Evolutionary conservation across 2,888 invertebrate species (phyloP), one percentile per base, ranked within the genome.

Genomic region (Habroteleia sp.): DNA sequence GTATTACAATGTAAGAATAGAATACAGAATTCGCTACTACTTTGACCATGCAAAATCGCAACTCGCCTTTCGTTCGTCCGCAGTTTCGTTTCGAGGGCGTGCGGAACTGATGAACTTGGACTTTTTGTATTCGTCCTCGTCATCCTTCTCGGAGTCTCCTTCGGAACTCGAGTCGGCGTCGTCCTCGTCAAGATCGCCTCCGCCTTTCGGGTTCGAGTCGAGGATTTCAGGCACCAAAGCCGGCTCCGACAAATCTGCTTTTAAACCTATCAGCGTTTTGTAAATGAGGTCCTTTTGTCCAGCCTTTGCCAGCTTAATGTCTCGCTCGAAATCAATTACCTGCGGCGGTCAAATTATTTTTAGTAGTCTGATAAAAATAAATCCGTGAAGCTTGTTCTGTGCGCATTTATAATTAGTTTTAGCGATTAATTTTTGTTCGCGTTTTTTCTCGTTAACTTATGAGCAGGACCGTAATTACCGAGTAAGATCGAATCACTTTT

Each of bases 221-320:
- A 94, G 87, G 73, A 94, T 91, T 35, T 93, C 92, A 0, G 95
- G 95, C 66, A 89, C 90, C 62, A 91, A 89, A 8, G 91, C 90
- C 16, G 95, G 92, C 13, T 94, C 94, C 10, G 94, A 93, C 10
- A 97, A 88, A 84, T 96, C 94, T 37, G 93, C 90, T 86, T 94
- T 95, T 65, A 97, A 90, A 0, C 97, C 97, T 8, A 95, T 93
- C 46, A 98, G 91, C 73, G 95, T 97, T 83, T 95, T 95, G 87
- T 97, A 98, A 44, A 94, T 92, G 7, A 97, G 90, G 83, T 95
- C 93, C 35, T 92, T 91, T 48, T 92, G 91, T 10, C 96, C 96
- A 58, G 92, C 90, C 86, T 96, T 94, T 0, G 94, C 95, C 83
- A 94, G 92, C 50, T 90, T 92, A 50, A 96, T 95, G 87, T 99